Percentiles rank a stretch among this genome's conserved stretches.
phyloP scores from a whole-genome alignment of 2,113 vertebrate species.

The Cnemophilus loriae region DNA sequence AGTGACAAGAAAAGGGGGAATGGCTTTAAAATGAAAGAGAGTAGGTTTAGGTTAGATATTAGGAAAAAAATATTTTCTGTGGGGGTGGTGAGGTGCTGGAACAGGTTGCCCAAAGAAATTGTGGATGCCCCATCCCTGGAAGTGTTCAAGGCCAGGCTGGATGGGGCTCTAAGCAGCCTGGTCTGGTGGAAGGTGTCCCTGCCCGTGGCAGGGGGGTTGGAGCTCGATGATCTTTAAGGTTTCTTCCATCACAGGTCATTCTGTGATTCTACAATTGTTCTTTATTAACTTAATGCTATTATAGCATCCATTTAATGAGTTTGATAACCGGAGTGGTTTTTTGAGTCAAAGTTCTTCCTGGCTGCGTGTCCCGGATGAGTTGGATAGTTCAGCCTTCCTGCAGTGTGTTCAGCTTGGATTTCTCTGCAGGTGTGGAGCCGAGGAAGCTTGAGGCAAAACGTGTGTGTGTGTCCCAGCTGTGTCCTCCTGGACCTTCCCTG shows the following conservation, averaged over 20 bases:
- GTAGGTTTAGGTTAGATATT: not conserved
- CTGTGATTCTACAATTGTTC: not conserved
- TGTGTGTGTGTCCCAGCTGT: not conserved
- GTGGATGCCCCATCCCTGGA: not conserved
- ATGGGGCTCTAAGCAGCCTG: not conserved
- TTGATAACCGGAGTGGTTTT: not conserved
- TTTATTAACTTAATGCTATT: not conserved
- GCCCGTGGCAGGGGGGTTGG: not conserved
- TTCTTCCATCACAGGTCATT: not conserved
- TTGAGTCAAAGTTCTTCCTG: not conserved
- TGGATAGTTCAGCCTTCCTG: not conserved
- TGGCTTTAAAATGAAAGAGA: not conserved
- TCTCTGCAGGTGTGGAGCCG: not conserved
- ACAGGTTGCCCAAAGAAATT: not conserved
- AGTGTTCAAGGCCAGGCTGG: not conserved
- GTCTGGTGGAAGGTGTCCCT: not conserved
- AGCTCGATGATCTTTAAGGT: not conserved
- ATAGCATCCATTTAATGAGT: not conserved
- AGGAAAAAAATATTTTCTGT: not conserved
- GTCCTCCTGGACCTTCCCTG: not conserved
- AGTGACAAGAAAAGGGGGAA: not conserved
- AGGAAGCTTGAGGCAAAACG: not conserved
- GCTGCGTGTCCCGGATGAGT: fast-evolving
- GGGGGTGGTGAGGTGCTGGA: not conserved
- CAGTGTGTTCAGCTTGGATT: not conserved